Percentiles rank a stretch among this genome's conserved stretches.
phyloP scores from a whole-genome alignment of 2,113 vertebrate genomes.

The Peromyscus californicus region DNA sequence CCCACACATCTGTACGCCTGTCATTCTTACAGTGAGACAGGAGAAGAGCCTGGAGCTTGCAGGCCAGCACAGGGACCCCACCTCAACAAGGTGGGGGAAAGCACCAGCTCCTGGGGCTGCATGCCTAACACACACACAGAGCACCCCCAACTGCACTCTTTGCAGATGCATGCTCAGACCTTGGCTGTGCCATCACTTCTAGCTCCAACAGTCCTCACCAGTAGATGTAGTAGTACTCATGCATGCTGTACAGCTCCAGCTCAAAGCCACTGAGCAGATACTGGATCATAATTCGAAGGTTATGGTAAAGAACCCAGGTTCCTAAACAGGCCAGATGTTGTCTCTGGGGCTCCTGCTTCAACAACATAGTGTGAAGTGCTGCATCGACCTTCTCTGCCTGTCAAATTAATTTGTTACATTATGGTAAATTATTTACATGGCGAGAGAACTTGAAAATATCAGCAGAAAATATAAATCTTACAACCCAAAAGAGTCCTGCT shows the following conservation, averaged over 20 bases:
- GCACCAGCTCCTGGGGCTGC: neutral
- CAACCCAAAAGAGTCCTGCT: slow-evolving; percentile 14
- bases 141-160: neutral
- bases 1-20: neutral
- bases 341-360: slow-evolving; percentile 98
- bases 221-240: slow-evolving; percentile 99
- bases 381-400: slow-evolving; percentile 99
- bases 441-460: slow-evolving; percentile 12
- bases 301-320: slow-evolving; percentile 99
- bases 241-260: slow-evolving; percentile 99
- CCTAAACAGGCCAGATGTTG: slow-evolving; percentile 98
- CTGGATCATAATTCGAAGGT: slow-evolving; percentile 99
- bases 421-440: slow-evolving; percentile 35
- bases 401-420: slow-evolving; percentile 56
- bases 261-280: slow-evolving; percentile 99
- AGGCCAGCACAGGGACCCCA: no score
- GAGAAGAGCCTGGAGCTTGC: neutral
- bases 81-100: neutral
- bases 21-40: neutral
- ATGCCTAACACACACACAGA: neutral
- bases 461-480: slow-evolving; percentile 13
- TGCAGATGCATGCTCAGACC: neutral
- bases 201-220: slow-evolving; percentile 88
- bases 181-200: neutral
- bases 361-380: slow-evolving; percentile 95